Base-by-base conservation (phyloP, 1,140 invertebrate genomes). In the Patella vulgata region DNA sequence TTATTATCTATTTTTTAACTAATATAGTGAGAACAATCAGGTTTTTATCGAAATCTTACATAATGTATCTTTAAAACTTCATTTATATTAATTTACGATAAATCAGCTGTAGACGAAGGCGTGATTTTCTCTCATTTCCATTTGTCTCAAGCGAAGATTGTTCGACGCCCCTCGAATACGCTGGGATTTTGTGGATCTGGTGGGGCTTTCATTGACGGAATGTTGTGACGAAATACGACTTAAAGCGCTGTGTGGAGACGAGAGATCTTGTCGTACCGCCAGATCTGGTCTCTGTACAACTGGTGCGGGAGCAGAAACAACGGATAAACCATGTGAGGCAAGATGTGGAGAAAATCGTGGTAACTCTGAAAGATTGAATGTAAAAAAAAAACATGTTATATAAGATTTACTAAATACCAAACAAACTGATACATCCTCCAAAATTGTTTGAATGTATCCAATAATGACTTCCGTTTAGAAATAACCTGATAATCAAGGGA, bases 271-370 rank as follows among this genome's bases (percentile, higher is more conserved):
- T 28, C 11, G 59, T 58, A 33, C 46, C 56, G 36, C 63, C 0
- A 71, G 46, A 44, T 74, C 71, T 12, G 73, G 70, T 23, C 69
- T 61, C 40, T 75, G 71, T 9, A 76, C 59, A 31, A 81, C 72
- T 21, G 79, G 78, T 14, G 78, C 78, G 42, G 79, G 78, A 36
- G 78, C 78, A 40, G 79, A 81, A 47, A 81, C 73, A 48, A 81
- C 78, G 46, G 79, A 81, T 50, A 81, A 62, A 53, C 73, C 66
- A 42, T 68, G 70, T 36, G 70, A 53, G 17, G 55, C 28, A 1
- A 50, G 52, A 3, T 55, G 57, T 0, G 58, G 42, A 12, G 58
- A 12, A 53, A 68, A 62, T 57, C 62, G 54, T 42, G 65, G 62
- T 50, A 71, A 53, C 56, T 66, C 64, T 66, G 53, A 54, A 62